Base-by-base conservation (phyloP, 1,140 invertebrate genomes). In the Apis florea region DNA sequence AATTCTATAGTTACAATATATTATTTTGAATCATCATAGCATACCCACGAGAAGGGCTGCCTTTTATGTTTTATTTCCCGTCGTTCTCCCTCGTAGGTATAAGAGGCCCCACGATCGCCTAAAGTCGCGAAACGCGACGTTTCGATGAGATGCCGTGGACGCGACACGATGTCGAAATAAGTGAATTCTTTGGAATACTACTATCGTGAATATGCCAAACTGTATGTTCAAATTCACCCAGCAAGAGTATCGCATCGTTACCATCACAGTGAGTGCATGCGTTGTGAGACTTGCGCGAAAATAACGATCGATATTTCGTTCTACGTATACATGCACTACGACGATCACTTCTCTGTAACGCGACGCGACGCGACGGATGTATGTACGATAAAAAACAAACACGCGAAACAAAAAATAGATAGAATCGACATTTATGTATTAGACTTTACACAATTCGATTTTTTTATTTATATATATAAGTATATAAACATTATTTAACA, bases 271-370 rank as follows among this genome's bases (percentile, higher is more conserved):
- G 40, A 2, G 70, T 59, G 21, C 67, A 67, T 11, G 53, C 47
- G 54, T 53, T 21, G 49, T 10, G 6, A 59, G 63, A 67, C 71
- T 75, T 81, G 79, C 79, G 79, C 79, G 79, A 75, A 81, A 81
- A 51, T 81, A 81, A 68, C 71, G 71, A 81, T 81, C 79, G 63
- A 81, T 75, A 81, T 81, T 75, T 81, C 19, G 24, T 67, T 47
- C 53, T 75, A 53, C 47, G 15, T 53, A 59, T 51, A 24, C 24
- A 24, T 61, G 24, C 59, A 13, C 13, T 15, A 58, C 1, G 9
- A n/a, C 13, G 40, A 71, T 51, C 54, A 0, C 59, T 31, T 17
- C 24, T 2, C 26, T 13, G n/a, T 26, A 13, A 8, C 24, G 5
- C 59, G 15, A 2, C 5, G 6, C 13, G 0, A 61, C 59, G 8